Base-by-base conservation (phyloP, 2,797 vertebrate species). In the Pangasius mekongensis region DNA sequence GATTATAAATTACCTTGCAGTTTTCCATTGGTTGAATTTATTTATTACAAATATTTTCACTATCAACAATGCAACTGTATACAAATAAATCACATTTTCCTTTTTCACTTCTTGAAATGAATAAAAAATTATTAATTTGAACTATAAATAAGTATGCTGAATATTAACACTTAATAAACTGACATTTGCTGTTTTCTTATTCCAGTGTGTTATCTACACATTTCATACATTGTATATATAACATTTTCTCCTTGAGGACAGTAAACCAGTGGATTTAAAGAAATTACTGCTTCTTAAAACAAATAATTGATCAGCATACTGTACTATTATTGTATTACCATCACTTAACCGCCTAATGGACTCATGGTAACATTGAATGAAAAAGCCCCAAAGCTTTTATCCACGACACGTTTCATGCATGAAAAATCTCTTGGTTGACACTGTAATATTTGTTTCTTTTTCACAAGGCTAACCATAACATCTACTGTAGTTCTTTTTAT, bases 351-450 rank as follows among this genome's bases (percentile, higher is more conserved):
- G 90, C 89, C 83, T 93, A 92, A 92, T 92, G 90, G 91, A 91
- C 88, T 92, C 87, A 87, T 87, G 90, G 89, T 90, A 92, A 87
- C 89, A 85, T 88, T 89, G 47, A 76, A 89, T 88, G 56, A 91
- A 91, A 92, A 93, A 85, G 91, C 84, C 71, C 69, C 33, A 69
- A 52, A 49, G 14, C 10, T 76, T 74, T 76, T 89, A 27, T 7
- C 13, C 36, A 39, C 24, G 22, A 16, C 27, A 1, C 16, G 14
- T 54, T 30, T 78, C n/a, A 78, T 36, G 3, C 52, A 33, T 1
- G 10, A 78, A 78, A 78, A 10, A 52, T 30, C 14, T n/a, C 11
- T 76, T 49, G 74, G 47, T 33, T 77, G 47, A 27, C 47, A 3
- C 11, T 52, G 43, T 3, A 22, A 43, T 1, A 73, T 73, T 73